Percentiles rank a stretch among this genome's conserved stretches.
phyloP scores from a whole-genome alignment of 2,797 vertebrate genomes.

The Nannoperca obscura region DNA sequence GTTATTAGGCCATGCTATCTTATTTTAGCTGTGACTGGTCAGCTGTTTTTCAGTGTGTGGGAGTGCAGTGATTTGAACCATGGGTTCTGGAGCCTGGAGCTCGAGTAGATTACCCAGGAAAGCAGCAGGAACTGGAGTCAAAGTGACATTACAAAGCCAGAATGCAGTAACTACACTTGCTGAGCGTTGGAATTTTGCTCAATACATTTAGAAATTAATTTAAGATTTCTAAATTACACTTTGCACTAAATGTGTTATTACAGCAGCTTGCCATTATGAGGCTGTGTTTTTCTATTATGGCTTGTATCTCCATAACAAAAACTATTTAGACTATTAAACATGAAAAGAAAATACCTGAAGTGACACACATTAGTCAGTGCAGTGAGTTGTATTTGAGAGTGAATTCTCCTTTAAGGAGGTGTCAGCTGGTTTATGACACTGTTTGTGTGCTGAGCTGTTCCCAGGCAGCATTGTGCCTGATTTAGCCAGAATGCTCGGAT shows the following conservation, averaged over 20 bases:
- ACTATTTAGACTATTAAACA: background rate
- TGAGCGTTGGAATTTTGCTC: background rate
- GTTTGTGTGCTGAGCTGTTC: constrained; percentile 75
- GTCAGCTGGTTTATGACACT: constrained; percentile 67
- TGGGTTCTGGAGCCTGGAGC: constrained; percentile 23
- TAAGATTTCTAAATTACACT: background rate
- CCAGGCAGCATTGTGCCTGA: constrained; percentile 82
- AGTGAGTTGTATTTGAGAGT: constrained; percentile 40
- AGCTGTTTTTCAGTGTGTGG: constrained; percentile 46
- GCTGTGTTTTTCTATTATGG: background rate
- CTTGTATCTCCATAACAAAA: background rate
- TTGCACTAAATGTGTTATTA: background rate
- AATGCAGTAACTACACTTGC: background rate
- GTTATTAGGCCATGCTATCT: constrained; percentile 50
- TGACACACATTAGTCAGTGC: constrained; percentile 41
- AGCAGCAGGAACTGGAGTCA: constrained; percentile 10
- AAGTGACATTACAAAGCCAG: background rate
- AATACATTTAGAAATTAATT: background rate
- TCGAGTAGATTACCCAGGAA: constrained; percentile 8
- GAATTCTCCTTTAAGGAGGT: constrained; percentile 61
- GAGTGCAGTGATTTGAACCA: constrained; percentile 37
- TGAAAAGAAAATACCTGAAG: background rate
- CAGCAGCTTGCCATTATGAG: background rate
- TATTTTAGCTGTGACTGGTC: constrained; percentile 55
- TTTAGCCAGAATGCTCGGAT: constrained; percentile 80